Conservation (phyloP, 2,113 vertebrate species). For the Sinosuthora webbiana region DNA sequence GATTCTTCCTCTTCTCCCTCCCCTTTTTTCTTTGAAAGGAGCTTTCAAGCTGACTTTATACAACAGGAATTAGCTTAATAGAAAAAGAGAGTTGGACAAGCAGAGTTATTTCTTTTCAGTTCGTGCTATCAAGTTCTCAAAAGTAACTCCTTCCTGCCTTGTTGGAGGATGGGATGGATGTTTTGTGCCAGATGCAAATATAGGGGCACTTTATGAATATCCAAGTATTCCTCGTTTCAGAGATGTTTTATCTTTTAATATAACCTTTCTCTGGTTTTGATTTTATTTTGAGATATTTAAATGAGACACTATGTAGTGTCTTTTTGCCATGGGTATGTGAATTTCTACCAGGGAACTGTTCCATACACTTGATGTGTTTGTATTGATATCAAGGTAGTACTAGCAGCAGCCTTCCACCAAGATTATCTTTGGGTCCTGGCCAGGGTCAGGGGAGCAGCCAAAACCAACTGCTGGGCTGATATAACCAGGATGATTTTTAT, state of each 20-base stretch:
- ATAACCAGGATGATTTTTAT: background rate
- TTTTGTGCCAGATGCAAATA: background rate
- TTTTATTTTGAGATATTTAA: background rate
- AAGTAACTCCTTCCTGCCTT: background rate
- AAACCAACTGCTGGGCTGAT: background rate
- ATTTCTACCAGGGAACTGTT: background rate
- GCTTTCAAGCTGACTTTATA: conserved; percentile 62
- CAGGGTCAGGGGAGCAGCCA: conserved; percentile 12
- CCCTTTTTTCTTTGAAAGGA: conserved; percentile 42
- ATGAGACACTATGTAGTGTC: background rate
- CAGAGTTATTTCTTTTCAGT: background rate
- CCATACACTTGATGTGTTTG: background rate
- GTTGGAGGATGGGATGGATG: background rate
- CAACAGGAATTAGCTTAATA: conserved; percentile 37
- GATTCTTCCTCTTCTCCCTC: conserved; percentile 30
- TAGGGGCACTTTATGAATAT: background rate
- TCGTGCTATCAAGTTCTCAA: background rate
- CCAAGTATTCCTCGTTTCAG: background rate
- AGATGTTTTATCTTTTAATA: background rate
- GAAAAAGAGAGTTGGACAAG: background rate
- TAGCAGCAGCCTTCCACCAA: background rate
- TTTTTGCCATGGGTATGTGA: background rate
- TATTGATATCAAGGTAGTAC: background rate
- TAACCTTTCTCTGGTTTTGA: background rate
- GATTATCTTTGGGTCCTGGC: background rate